Evolutionary conservation across 2,888 invertebrate species (phyloP).

Genomic region (Tenthredo livida): DNA sequence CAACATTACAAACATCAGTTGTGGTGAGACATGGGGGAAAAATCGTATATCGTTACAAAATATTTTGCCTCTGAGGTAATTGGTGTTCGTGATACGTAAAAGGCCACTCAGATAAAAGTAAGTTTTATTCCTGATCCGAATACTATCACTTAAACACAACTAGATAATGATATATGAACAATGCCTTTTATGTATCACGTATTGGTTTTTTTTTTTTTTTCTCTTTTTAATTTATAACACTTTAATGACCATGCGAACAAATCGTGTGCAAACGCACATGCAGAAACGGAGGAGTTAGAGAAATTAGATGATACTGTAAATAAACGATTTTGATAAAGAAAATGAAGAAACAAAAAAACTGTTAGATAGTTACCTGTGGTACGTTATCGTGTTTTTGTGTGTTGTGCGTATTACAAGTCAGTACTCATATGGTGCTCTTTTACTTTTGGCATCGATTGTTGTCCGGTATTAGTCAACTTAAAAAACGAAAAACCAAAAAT

Average conservation of each 20-base stretch:
- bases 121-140: not conserved
- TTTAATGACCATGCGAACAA: constrained; percentile 60
- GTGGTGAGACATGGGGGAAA: not conserved
- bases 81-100: constrained; percentile 24
- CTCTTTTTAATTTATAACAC: constrained; percentile 41
- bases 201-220: constrained; percentile 41
- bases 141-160: not conserved
- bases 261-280: constrained; percentile 69
- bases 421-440: constrained; percentile 77
- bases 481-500: constrained; percentile 74
- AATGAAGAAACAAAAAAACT: constrained; percentile 63
- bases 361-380: constrained; percentile 77
- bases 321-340: constrained; percentile 55
- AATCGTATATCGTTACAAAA: constrained; percentile 20
- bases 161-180: constrained; percentile 14
- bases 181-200: constrained; percentile 49
- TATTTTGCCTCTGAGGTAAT: constrained; percentile 51
- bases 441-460: constrained; percentile 75
- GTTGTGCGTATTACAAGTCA: constrained; percentile 77
- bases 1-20: not conserved
- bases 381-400: constrained; percentile 75
- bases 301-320: constrained; percentile 51
- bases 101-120: not conserved
- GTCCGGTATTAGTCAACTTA: constrained; percentile 78
- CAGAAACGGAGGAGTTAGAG: constrained; percentile 61